Evolutionary conservation across 2,797 vertebrate species (phyloP).

Genomic region (Nyctibius grandis): DNA sequence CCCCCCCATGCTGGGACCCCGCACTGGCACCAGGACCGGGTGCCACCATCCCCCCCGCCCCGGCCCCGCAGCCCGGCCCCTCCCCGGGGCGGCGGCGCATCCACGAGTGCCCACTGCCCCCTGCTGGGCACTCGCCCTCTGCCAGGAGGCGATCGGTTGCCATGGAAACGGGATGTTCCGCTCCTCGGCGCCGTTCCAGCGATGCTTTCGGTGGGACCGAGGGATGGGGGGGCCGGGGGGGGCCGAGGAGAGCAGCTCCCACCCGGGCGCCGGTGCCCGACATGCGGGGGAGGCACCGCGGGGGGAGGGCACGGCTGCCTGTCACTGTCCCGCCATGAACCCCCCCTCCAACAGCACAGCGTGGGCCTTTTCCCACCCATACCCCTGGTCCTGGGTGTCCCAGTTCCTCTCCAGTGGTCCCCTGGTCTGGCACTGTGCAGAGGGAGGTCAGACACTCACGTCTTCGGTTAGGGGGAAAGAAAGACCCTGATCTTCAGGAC

Average conservation of each 20-base stretch:
- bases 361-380: not conserved
- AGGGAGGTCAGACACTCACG: not conserved
- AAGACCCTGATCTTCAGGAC: not conserved
- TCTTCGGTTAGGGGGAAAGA: not conserved
- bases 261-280: not conserved
- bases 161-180: constrained; percentile 25
- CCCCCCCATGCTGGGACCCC: not conserved
- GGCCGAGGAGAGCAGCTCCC: not conserved
- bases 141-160: constrained; percentile 27
- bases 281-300: not conserved
- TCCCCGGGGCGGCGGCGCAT: not conserved
- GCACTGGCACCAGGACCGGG: not conserved
- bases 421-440: not conserved
- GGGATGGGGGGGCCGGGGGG: not conserved
- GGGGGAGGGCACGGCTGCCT: not conserved
- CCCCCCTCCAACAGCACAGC: not conserved
- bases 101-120: constrained; percentile 22
- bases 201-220: not conserved
- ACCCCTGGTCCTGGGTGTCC: not conserved
- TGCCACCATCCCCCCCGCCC: not conserved
- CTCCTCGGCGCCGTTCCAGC: not conserved
- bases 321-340: not conserved
- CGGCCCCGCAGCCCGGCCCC: not conserved
- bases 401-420: not conserved
- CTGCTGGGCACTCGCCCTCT: not conserved